phyloP scores from a whole-genome alignment of 2,797 vertebrate genomes.

The Amblyopsis hoosieri region DNA sequence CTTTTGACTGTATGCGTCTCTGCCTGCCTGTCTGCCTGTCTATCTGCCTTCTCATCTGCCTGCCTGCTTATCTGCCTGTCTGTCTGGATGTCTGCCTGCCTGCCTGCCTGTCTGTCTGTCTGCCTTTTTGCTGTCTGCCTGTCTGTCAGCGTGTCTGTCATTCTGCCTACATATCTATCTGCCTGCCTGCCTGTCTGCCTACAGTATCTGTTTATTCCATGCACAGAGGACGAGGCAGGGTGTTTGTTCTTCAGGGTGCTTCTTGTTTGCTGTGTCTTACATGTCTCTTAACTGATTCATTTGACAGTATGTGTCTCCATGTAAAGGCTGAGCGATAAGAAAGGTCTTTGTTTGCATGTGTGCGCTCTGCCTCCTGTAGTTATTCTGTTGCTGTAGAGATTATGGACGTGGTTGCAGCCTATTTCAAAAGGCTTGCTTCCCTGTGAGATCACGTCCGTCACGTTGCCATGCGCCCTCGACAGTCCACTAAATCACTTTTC shows the following conservation, averaged over 20 bases:
- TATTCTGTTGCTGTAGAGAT: no score
- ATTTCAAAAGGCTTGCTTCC: no score
- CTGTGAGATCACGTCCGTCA: no score
- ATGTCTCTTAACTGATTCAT: slow-evolving; percentile 11
- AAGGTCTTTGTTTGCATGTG: not conserved
- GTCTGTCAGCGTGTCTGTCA: not conserved
- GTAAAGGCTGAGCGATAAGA: not conserved
- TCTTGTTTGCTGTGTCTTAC: slow-evolving; percentile 1
- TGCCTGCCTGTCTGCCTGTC: not conserved
- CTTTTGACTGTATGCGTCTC: slow-evolving; percentile 13
- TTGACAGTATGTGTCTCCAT: not conserved
- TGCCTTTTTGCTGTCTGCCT: not conserved
- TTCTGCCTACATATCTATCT: no score
- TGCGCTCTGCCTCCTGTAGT: not conserved
- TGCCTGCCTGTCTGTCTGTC: not conserved
- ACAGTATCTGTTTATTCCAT: not conserved
- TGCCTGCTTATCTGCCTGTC: not conserved
- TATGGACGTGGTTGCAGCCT: no score
- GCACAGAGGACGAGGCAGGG: no score
- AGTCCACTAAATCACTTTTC: slow-evolving; percentile 1
- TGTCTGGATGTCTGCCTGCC: not conserved
- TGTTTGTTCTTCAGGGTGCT: slow-evolving; percentile 6
- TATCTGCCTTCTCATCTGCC: not conserved
- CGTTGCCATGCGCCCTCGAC: no score
- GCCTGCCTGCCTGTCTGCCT: not conserved